These are phyloP conservation scores for Microplitis deprimator DNA, from an alignment of 2,888 invertebrate genomes.

Conservation along the genomic window DNA sequence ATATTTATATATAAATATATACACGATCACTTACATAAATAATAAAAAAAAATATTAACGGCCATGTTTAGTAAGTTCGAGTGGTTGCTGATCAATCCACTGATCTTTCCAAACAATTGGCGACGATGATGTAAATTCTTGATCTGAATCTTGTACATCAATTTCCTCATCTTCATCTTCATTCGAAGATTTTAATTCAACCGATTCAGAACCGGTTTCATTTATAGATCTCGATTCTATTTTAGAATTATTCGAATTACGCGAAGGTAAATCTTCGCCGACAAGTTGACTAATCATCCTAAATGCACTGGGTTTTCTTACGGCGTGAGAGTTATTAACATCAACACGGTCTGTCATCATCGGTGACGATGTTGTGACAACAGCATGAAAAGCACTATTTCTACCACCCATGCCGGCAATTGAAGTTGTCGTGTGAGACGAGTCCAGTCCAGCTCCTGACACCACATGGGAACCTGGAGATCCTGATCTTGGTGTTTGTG, in stretches of 20 bases:
- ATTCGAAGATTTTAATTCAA: slow-evolving; percentile 48
- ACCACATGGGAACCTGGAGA: slow-evolving; percentile 66
- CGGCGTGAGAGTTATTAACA: slow-evolving; percentile 40
- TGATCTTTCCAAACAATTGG: slow-evolving; percentile 67
- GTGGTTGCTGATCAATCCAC: slow-evolving; percentile 74
- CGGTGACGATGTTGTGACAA: slow-evolving; percentile 75
- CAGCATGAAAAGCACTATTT: slow-evolving; percentile 88
- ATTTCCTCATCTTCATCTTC: slow-evolving; percentile 81
- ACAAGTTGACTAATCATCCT: slow-evolving; percentile 69
- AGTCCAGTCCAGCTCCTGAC: slow-evolving; percentile 61
- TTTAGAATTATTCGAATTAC: slow-evolving; percentile 52
- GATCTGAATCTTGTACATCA: slow-evolving; percentile 86
- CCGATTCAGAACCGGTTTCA: background rate
- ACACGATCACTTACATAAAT: background rate
- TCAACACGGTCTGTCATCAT: slow-evolving; percentile 41
- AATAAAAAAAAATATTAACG: slow-evolving; percentile 70
- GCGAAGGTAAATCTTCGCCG: slow-evolving; percentile 58
- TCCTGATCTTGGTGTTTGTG: slow-evolving; percentile 72
- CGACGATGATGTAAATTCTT: slow-evolving; percentile 73
- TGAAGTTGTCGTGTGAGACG: slow-evolving; percentile 63
- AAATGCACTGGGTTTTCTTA: slow-evolving; percentile 68
- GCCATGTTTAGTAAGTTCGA: slow-evolving; percentile 83
- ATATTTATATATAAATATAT: background rate
- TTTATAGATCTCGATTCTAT: slow-evolving; percentile 37
- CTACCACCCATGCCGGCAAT: slow-evolving; percentile 87